Base-by-base conservation (phyloP, 2,888 invertebrate genomes). In the Coenonympha arcania region DNA sequence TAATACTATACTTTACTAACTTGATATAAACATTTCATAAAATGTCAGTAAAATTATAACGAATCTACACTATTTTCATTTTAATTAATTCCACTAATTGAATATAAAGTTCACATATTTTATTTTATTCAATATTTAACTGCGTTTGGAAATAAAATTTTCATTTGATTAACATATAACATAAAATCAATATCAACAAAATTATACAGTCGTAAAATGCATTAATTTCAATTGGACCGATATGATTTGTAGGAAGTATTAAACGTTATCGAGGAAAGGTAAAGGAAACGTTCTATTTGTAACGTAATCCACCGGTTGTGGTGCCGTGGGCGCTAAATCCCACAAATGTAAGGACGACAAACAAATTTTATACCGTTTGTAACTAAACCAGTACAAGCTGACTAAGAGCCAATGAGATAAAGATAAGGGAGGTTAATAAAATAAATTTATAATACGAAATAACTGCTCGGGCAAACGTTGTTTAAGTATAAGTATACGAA, bases 261-360 rank as follows among this genome's bases (percentile, higher is more conserved):
- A 51, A 48, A 30, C 39, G 41, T 19, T 48, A 31, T 36, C 34
- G 36, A 36, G 45, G n/a, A n/a, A n/a, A n/a, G n/a, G n/a, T n/a
- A n/a, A n/a, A 51, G 54, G 54, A 54, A 54, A 36, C 51, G 51
- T 26, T 54, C 54, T 45, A 54, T 45, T 41, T 39, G 41, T 54
- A 41, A 51, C 41, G 51, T 31, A 48, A 51, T 42, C 36, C 47
- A 24, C 36, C 15, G 48, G 26, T 24, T 16, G 16, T 22, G 13
- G 24, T 30, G 13, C 9, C 41, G 52, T 52, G 52, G 52, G 52
- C 44, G 52, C 39, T 30, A 41, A 24, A 39, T 39, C 15, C 13
- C 15, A 39, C 39, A 13, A 45, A 36, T 19, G 45, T 37, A 28
- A 36, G 36, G 43, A 49, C 39, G 37, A 31, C 37, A 42, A 43